phyloP scores from a whole-genome alignment of 2,797 vertebrate genomes.

The Phalanger gymnotis region DNA sequence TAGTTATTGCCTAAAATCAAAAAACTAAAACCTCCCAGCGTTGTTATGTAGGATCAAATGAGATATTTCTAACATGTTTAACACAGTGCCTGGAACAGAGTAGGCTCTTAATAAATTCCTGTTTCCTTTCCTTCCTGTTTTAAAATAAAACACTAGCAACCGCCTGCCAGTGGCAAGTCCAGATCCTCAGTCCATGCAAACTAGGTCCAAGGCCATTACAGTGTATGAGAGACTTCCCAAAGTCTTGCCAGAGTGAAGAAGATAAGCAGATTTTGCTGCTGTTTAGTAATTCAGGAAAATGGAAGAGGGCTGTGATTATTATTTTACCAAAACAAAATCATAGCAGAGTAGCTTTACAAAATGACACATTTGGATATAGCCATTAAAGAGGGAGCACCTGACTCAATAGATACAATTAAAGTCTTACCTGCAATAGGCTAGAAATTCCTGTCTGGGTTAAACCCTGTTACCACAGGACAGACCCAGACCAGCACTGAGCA shows the following conservation, averaged over 20 bases:
- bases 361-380: conserved; percentile 46
- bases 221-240: conserved; percentile 2
- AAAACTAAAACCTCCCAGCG: not conserved
- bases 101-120: not conserved
- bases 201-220: not conserved
- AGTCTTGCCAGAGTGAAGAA: conserved; percentile 20
- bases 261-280: not conserved
- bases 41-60: not conserved
- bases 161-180: conserved; percentile 28
- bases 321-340: conserved; percentile 15
- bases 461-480: conserved; percentile 62
- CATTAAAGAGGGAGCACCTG: conserved; percentile 65
- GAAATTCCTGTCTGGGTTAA: conserved; percentile 63
- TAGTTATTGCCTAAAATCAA: not conserved
- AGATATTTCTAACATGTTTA: not conserved
- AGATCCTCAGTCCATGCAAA: conserved; percentile 1
- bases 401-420: conserved; percentile 70
- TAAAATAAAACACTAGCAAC: conserved; percentile 33
- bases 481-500: conserved; percentile 43
- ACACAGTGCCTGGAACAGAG: not conserved
- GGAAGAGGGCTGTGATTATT: not conserved
- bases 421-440: conserved; percentile 37
- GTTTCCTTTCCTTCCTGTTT: not conserved
- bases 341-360: conserved; percentile 36
- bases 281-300: conserved; percentile 33